Conservation (phyloP, 2,113 vertebrate species). For the Acanthisitta chloris region DNA sequence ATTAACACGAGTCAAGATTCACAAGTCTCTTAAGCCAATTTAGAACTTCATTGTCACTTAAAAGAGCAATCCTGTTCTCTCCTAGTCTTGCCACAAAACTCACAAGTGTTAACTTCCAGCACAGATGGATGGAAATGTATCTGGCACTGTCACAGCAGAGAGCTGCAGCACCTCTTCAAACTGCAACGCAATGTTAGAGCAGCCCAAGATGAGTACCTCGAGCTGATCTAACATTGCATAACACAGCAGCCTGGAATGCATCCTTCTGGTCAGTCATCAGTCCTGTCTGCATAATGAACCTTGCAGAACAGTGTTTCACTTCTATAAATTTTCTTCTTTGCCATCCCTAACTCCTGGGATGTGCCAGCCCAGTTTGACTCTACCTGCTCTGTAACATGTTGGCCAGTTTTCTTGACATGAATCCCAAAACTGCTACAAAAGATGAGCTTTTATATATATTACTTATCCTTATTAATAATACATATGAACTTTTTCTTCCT, state of each 20-base stretch:
- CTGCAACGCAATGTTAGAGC: neutral
- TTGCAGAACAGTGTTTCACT: neutral
- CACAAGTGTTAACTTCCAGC: neutral
- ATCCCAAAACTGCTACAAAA: neutral
- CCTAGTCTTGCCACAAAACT: neutral
- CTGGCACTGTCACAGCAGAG: neutral
- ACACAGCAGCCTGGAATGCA: neutral
- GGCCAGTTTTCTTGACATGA: neutral
- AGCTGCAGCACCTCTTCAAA: neutral
- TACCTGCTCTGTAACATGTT: neutral
- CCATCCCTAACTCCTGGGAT: neutral
- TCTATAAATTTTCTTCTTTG: neutral
- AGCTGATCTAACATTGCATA: too few relatives aligned
- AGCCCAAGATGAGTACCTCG: neutral
- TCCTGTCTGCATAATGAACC: neutral
- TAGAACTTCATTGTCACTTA: neutral
- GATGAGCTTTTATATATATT: neutral
- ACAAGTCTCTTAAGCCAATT: neutral
- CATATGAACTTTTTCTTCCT: neutral
- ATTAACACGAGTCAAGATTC: neutral
- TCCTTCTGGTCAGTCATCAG: neutral
- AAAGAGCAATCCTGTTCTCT: neutral
- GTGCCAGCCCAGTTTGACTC: neutral
- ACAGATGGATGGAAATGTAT: neutral
- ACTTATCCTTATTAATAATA: neutral